Base-by-base conservation (phyloP, 2,113 vertebrate species). In the Phaetusa simplex region DNA sequence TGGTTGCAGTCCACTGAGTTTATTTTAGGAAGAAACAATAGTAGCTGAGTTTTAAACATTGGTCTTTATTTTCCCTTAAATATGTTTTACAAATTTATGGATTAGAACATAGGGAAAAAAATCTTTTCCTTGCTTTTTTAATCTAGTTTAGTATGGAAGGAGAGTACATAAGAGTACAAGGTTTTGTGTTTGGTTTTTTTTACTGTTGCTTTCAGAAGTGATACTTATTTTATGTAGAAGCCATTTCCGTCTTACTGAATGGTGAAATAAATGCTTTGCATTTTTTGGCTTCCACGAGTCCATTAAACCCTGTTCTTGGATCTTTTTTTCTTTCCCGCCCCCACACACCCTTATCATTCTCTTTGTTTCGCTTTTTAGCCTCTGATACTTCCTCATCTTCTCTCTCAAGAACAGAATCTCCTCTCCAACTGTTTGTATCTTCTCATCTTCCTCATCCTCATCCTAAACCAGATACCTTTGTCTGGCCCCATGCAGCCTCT, bases 311-410 rank as follows among this genome's bases (percentile, higher is more conserved):
- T 82, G 62, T 95, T 94, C 85, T 45, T 97, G 87, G 74, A 88
- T 83, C 92, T 94, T 93, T 71, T 45, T 66, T 89, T 82, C 49
- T 90, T 95, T 91, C 67, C 64, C 6, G 0, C 27, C n/a, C 18
- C 4, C 66, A 45, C 67, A 36, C 21, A 15, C 77, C 94, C 81
- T 98, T 98, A 97, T 97, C 97, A 93, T 97, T 97, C 95, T 96
- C 97, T 95, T 98, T 96, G 98, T 97, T 98, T 94, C 93, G 6
- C 92, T 97, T 98, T 98, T 97, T 98, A 99, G 99, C 97, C 94
- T 99, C 99, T 98, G 98, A 98, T 98, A 99, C 99, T 97, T 98
- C 98, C 96, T 98, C 98, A 98, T 98, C 99, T 95, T 98, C 99
- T 98, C 97, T 98, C 96, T 98, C 98, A 98, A 98, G 99, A 98